Base-by-base conservation (phyloP, 2,797 vertebrate species). In the Nothura maculosa region DNA sequence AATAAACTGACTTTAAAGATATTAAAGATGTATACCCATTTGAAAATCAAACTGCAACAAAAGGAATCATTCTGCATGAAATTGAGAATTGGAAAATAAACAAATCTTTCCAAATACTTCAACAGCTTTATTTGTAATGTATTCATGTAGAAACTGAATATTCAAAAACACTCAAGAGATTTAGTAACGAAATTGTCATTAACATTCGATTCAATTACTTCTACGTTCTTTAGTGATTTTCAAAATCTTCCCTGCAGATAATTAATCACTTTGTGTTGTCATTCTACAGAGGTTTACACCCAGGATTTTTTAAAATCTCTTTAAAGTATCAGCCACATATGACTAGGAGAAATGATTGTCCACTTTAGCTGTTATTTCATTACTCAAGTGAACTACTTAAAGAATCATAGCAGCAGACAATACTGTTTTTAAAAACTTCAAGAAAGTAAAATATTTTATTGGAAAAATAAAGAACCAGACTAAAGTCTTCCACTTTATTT, bases 401-500 rank as follows among this genome's bases (percentile, higher is more conserved):
- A 60, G 2, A 3, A n/a, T 28, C n/a, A 22, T 27, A 79, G 34
- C 0, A 60, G 5, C 6, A 63, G 74, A 6, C 1, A 52, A 5
- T 15, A 34, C 40, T 11, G 6, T 57, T 40, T 8, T 74, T 70
- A 55, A 17, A 19, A 68, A 0, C 13, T 40, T 5, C 30, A 2
- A 32, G 15, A 83, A 69, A 64, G 47, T 76, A 62, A 88, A 69
- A 68, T 76, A 58, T 19, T 72, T 1, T n/a, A 19, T 19, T 10
- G 6, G 40, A 12, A 72, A 86, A 76, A 82, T 47, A 54, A 91
- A 61, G 7, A 58, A 38, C 2, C 1, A 43, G 5, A 25, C 1
- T 2, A 1, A 6, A 50, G 19, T 47, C 9, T 58, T 67, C 68
- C 1, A 0, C 27, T 57, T 1, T 27, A 9, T 45, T 7, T 54